Base-by-base conservation (phyloP, 2,888 invertebrate species). In the Anaspis maculata region DNA sequence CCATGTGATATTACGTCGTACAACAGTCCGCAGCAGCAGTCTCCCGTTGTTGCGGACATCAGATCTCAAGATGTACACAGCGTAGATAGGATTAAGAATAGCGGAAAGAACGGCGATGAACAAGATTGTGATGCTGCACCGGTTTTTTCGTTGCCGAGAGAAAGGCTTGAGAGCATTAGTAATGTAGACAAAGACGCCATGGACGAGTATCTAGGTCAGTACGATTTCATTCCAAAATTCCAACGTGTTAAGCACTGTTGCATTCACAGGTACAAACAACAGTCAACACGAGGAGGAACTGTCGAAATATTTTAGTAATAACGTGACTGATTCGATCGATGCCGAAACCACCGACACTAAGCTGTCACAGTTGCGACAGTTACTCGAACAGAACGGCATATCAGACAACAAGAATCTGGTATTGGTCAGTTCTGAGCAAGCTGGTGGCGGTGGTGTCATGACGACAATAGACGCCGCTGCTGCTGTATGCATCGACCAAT, bases 281-380 rank as follows among this genome's bases (percentile, higher is more conserved):
- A 79, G 79, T 25, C 83, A 85, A 57, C 84, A 83, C 56, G 87
- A 88, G 62, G 86, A 86, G 57, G 88, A 88, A 66, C 66, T 89
- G 51, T 71, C 85, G 61, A 83, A 85, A 66, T 88, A 87, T 67
- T 87, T 87, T 64, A 81, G 76, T 44, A 77, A 77, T 41, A 68
- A 67, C 43, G 34, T 37, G 26, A 32, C 32, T 11, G 52, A 54
- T 26, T 25, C 46, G 10, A 19, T 39, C 22, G 49, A 51, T 41
- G 34, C 9, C 4, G 10, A 49, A 21, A 57, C 58, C 34, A 64
- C 65, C 51, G 61, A 59, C 48, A 57, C 58, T 44, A 79, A 84
- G 59, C 71, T 85, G 41, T 83, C 83, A 1, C 84, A 86, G 48
- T 60, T 87, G 30, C 70, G 86, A 39, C 75, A 80, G 49, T 68